Conservation (phyloP, 2,113 vertebrate species). For the Tauraco erythrolophus region DNA sequence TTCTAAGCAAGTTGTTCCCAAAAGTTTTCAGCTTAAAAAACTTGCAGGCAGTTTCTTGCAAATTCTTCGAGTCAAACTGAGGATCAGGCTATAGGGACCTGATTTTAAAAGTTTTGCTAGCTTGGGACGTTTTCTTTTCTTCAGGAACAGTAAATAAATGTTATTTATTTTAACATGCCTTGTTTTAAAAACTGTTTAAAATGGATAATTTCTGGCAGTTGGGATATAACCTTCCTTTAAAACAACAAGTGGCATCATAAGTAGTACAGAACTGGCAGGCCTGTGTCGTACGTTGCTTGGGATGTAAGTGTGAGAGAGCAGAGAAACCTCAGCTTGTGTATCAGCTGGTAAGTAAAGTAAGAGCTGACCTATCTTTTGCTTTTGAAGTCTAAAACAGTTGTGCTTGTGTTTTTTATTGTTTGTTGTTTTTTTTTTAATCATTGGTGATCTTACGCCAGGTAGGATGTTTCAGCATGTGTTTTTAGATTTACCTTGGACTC, state of each 20-base stretch:
- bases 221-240: background rate
- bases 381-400: background rate
- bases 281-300: background rate
- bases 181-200: background rate
- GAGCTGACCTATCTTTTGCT: background rate
- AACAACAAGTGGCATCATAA: background rate
- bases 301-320: background rate
- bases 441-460: background rate
- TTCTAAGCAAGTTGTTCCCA: background rate
- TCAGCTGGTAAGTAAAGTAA: conserved; percentile 18
- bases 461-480: background rate
- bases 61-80: background rate
- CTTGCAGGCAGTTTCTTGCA: background rate
- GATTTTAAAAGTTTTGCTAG: background rate
- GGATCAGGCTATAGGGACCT: background rate
- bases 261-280: background rate
- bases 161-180: background rate
- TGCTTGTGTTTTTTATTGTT: background rate
- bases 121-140: background rate
- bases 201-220: background rate
- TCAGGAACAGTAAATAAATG: background rate
- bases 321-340: background rate
- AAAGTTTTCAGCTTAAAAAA: background rate
- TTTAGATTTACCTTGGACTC: background rate
- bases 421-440: background rate